phyloP scores from a whole-genome alignment of 1,140 invertebrate species.

The Bombyx mandarina region DNA sequence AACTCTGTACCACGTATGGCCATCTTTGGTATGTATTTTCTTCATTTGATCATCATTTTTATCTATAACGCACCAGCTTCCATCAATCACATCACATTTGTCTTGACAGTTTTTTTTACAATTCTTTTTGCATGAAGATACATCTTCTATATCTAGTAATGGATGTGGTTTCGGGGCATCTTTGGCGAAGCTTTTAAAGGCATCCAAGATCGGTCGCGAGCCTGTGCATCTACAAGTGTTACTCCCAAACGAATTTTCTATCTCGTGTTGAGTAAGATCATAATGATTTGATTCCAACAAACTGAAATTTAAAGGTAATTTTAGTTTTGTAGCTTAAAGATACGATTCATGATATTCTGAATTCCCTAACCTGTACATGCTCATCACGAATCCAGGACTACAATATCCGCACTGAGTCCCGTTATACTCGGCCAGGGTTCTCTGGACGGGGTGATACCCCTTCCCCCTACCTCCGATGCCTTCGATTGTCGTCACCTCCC shows the following conservation, averaged over 20 bases:
- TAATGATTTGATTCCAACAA: constrained; percentile 53
- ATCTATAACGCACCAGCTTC: constrained; percentile 41
- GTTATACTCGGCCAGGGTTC: constrained; percentile 77
- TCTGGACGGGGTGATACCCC: constrained; percentile 83
- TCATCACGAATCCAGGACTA: constrained; percentile 88
- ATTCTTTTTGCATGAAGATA: constrained; percentile 10
- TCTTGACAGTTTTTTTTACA: constrained; percentile 17
- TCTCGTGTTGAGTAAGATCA: constrained; percentile 72
- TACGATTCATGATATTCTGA: neutral
- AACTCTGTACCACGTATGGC: constrained; percentile 43
- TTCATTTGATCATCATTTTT: constrained; percentile 26
- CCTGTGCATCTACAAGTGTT: constrained; percentile 88
- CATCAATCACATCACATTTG: constrained; percentile 15
- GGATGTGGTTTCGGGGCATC: constrained; percentile 61
- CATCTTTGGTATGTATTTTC: constrained; percentile 40
- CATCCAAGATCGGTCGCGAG: constrained; percentile 83
- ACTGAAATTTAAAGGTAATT: constrained; percentile 18
- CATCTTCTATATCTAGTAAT: constrained; percentile 45
- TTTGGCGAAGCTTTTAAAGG: constrained; percentile 79
- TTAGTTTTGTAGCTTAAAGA: neutral
- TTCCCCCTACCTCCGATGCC: constrained; percentile 78
- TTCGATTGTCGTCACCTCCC: constrained; percentile 85
- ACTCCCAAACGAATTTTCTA: constrained; percentile 81
- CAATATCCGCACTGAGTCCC: constrained; percentile 89
- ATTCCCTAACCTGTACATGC: constrained; percentile 78